These are phyloP conservation scores for Aphaenogaster ashmeadi DNA, from an alignment of 1,140 invertebrate species.

Conservation along the genomic window DNA sequence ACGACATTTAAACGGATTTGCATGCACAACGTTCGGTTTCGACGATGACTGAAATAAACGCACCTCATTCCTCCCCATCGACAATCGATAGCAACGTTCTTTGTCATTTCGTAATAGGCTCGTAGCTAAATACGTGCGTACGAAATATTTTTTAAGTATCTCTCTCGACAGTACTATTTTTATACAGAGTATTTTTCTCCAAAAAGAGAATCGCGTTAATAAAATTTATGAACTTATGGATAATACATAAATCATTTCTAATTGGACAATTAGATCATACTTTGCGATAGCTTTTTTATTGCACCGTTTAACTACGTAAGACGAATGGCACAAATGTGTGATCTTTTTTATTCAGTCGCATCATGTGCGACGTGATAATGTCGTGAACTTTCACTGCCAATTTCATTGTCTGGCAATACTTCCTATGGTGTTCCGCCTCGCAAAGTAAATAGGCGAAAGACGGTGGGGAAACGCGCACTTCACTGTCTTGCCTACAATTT, in stretches of 20 bases:
- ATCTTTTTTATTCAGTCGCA: slow-evolving; percentile 38
- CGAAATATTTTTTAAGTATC: neutral
- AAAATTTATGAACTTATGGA: neutral
- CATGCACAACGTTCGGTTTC: slow-evolving; percentile 80
- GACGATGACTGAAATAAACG: slow-evolving; percentile 74
- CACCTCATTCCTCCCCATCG: slow-evolving; percentile 49
- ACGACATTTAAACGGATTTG: slow-evolving; percentile 84
- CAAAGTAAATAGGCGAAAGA: slow-evolving; percentile 46
- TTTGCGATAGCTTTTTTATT: neutral
- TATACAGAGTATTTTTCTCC: neutral
- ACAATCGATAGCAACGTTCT: neutral
- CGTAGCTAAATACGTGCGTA: neutral
- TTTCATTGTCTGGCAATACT: slow-evolving; percentile 41
- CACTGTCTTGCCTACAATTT: slow-evolving; percentile 64
- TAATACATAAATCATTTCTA: neutral
- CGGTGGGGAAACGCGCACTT: slow-evolving; percentile 25
- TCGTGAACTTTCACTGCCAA: slow-evolving; percentile 56
- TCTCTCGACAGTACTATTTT: neutral
- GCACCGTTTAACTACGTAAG: neutral
- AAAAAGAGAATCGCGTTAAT: neutral
- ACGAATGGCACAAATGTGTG: slow-evolving; percentile 20
- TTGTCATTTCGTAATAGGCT: neutral
- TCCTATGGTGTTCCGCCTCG: slow-evolving; percentile 42
- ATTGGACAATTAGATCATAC: neutral
- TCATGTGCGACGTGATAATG: neutral